Percentiles rank a stretch among this genome's conserved stretches.
Conservation (phyloP, 2,797 vertebrate genomes). For the Acomys russatus region DNA sequence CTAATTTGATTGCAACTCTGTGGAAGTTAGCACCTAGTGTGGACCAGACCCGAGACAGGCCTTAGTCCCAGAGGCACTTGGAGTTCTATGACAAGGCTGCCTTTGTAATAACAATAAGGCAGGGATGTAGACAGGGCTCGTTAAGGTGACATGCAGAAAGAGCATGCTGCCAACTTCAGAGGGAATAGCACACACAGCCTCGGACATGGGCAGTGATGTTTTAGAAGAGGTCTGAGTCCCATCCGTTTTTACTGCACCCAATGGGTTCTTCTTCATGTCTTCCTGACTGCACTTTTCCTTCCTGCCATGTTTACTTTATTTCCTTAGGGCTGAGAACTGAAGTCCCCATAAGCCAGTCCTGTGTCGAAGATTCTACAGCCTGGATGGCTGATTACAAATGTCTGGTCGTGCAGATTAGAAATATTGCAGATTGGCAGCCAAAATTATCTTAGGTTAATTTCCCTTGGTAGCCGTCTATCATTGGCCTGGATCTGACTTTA, state of each 20-base stretch:
- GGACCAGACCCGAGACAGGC: background rate
- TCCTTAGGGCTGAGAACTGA: background rate
- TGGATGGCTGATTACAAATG: background rate
- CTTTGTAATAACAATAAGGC: background rate
- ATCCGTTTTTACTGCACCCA: background rate
- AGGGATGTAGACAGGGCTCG: background rate
- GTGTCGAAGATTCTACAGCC: too few species aligned
- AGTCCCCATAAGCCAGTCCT: background rate
- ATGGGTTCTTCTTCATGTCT: background rate
- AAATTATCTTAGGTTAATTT: background rate
- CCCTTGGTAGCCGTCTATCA: background rate
- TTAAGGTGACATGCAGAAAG: background rate
- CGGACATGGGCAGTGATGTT: background rate
- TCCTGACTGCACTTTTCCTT: background rate
- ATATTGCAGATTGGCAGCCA: background rate
- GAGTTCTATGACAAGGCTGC: background rate
- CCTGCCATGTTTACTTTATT: background rate
- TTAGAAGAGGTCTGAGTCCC: background rate
- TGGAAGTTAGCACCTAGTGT: slow-evolving; percentile 19
- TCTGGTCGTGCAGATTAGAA: background rate
- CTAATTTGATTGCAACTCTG: slow-evolving; percentile 44
- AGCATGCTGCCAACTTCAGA: background rate
- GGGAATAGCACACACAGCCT: too few species aligned
- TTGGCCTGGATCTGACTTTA: background rate
- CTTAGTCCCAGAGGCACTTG: background rate